Percentiles rank a stretch among this genome's conserved stretches.
Conservation (phyloP, 2,113 vertebrate species). For the Anoplopoma fimbria region DNA sequence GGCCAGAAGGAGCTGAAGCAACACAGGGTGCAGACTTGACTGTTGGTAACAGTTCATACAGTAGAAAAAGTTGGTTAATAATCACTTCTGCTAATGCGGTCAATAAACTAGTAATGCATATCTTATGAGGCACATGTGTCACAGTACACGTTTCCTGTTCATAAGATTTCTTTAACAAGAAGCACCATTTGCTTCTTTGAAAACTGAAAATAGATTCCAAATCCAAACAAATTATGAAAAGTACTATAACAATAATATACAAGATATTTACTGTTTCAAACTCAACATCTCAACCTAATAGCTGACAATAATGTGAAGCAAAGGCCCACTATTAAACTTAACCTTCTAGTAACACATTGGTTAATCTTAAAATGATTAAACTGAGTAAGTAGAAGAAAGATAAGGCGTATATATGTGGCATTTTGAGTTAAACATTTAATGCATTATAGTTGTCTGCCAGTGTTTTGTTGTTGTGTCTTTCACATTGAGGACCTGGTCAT, state of each 20-base stretch:
- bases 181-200: neutral
- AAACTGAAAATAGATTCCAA: neutral
- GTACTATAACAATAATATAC: neutral
- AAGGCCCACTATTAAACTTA: neutral
- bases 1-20: conserved; percentile 34
- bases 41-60: neutral
- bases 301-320: neutral
- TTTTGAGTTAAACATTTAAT: neutral
- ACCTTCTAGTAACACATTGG: neutral
- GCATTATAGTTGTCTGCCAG: neutral
- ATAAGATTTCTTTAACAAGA: conserved; percentile 2
- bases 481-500: neutral
- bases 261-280: neutral
- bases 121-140: neutral
- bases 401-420: neutral
- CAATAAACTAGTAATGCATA: neutral
- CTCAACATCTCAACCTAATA: neutral
- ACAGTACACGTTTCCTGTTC: neutral
- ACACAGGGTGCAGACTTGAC: neutral
- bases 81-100: neutral
- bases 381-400: neutral
- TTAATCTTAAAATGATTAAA: neutral
- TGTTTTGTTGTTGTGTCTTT: neutral
- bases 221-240: neutral
- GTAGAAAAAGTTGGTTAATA: neutral